Conservation (phyloP, 2,888 invertebrate genomes). For the Danaus chrysippus region DNA sequence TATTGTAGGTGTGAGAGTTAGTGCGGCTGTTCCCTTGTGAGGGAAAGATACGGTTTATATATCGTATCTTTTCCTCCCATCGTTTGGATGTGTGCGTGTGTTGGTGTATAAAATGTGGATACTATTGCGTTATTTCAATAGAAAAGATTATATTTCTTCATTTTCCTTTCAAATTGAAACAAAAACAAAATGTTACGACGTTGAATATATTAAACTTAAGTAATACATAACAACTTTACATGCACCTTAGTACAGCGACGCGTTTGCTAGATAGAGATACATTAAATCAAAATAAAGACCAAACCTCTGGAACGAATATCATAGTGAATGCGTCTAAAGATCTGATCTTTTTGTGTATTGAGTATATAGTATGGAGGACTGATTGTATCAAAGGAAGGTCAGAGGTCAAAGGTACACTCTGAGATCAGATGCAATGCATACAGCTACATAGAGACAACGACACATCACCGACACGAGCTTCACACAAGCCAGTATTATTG, state of each 20-base stretch:
- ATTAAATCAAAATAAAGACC: constrained; percentile 5
- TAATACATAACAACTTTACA: constrained; percentile 24
- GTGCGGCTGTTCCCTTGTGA: neutral
- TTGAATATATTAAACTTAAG: constrained; percentile 21
- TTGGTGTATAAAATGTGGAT: constrained; percentile 17
- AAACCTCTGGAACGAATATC: neutral
- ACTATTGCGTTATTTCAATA: constrained; percentile 24
- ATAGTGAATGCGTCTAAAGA: constrained; percentile 17
- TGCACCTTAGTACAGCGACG: constrained; percentile 21
- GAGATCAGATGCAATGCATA: constrained; percentile 15
- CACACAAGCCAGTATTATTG: constrained; percentile 51
- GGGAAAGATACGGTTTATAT: constrained; percentile 3
- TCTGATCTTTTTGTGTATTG: constrained; percentile 17
- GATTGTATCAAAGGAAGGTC: neutral
- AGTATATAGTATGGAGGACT: neutral
- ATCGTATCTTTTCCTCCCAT: neutral
- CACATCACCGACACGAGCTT: constrained; percentile 74
- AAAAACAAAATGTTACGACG: constrained; percentile 6
- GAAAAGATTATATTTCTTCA: constrained; percentile 10
- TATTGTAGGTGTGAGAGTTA: neutral
- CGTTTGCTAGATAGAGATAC: constrained; percentile 17
- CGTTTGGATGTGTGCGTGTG: constrained; percentile 9
- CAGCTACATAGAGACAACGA: constrained; percentile 73
- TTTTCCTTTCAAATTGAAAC: constrained; percentile 10
- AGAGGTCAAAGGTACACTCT: constrained; percentile 7